Conservation (phyloP, 2,113 vertebrate species). For the Chaetorhynchus papuensis region DNA sequence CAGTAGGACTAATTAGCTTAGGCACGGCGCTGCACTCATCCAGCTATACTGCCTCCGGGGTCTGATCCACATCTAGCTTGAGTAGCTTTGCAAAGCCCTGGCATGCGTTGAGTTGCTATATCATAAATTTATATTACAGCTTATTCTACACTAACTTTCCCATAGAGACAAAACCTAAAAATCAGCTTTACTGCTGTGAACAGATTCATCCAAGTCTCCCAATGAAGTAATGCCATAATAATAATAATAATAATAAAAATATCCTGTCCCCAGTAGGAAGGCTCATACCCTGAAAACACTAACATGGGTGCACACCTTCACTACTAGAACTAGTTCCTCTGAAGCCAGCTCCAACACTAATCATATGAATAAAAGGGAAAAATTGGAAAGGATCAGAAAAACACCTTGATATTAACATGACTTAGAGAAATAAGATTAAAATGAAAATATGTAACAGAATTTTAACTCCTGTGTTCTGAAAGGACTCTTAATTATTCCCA, state of each 20-base stretch:
- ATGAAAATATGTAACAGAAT: background rate
- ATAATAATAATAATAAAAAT: background rate
- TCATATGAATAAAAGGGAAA: background rate
- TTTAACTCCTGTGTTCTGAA: background rate
- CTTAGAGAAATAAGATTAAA: background rate
- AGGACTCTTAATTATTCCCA: background rate
- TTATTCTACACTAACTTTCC: background rate
- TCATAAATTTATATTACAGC: background rate
- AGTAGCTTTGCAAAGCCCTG: background rate
- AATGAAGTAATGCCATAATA: background rate
- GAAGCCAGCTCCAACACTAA: background rate
- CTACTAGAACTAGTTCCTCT: background rate
- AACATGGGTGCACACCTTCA: background rate
- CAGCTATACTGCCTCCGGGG: background rate
- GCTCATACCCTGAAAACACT: background rate
- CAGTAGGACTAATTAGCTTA: slow-evolving; percentile 43
- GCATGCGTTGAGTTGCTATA: background rate
- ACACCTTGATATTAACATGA: background rate
- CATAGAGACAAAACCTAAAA: slow-evolving; percentile 23
- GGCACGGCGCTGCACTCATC: background rate
- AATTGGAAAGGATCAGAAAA: background rate
- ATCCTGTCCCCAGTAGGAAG: background rate
- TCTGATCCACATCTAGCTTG: slow-evolving; percentile 17
- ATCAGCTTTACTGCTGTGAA: background rate
- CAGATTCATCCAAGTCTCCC: background rate